Percentiles rank a stretch among this genome's conserved stretches.
These are phyloP conservation scores for Periophthalmodon schlosseri DNA, from an alignment of 2,113 vertebrate species.

Conservation along the genomic window DNA sequence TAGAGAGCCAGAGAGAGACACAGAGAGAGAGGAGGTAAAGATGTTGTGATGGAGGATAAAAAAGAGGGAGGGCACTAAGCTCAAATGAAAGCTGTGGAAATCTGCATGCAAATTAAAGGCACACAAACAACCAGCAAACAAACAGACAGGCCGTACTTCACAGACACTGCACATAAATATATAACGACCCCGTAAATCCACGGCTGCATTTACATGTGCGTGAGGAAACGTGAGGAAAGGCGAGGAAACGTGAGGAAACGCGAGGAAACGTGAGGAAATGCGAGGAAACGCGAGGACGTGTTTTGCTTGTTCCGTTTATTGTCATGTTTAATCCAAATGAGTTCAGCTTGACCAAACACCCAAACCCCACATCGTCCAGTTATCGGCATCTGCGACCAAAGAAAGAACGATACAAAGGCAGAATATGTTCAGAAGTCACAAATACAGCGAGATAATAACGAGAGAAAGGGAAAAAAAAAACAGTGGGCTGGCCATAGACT, in stretches of 20 bases:
- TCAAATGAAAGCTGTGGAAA: conserved; percentile 34
- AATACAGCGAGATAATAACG: neutral
- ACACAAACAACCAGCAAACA: conserved; percentile 35
- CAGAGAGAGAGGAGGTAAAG: neutral
- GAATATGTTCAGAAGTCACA: neutral
- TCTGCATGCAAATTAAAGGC: conserved; percentile 45
- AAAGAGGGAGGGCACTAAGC: conserved; percentile 14
- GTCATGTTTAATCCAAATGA: conserved; percentile 10
- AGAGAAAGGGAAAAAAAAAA: neutral
- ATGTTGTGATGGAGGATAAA: neutral
- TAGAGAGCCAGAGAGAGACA: no score
- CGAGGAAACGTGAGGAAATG: no score
- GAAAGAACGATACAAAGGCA: neutral
- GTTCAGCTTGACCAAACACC: neutral
- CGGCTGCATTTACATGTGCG: conserved; percentile 6
- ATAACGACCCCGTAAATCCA: conserved; percentile 18
- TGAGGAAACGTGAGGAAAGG: neutral
- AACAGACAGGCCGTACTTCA: conserved; percentile 16
- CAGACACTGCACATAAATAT: conserved; percentile 10
- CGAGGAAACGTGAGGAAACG: no score
- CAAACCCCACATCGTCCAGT: neutral
- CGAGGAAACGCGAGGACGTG: no score
- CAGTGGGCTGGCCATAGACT: neutral
- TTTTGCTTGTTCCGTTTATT: neutral
- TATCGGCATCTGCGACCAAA: neutral